phyloP scores from a whole-genome alignment of 1,140 invertebrate species.

The Sitophilus oryzae region DNA sequence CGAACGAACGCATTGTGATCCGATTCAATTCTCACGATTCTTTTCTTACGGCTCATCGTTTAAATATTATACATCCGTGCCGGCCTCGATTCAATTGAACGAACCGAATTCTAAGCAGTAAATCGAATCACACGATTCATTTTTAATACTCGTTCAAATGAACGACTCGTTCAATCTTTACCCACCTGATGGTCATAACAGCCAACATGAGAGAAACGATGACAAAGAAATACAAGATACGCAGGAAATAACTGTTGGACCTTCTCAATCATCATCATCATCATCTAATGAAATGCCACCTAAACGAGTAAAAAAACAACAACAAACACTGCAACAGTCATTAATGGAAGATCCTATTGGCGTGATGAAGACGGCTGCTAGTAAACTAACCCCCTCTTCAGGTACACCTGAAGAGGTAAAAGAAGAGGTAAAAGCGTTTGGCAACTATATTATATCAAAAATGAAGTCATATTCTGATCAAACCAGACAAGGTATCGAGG shows the following conservation, averaged over 20 bases:
- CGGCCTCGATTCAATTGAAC: no score
- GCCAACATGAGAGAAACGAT: slow-evolving; percentile 2
- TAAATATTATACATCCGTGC: no score
- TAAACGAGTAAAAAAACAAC: slow-evolving; percentile 5
- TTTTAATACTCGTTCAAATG: no score
- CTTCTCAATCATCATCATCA: slow-evolving; percentile 11
- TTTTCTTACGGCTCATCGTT: no score
- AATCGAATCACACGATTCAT: no score
- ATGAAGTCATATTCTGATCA: slow-evolving; percentile 9
- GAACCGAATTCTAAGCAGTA: no score
- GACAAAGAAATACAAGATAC: background rate
- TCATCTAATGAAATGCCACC: slow-evolving; percentile 1
- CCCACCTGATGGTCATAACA: background rate
- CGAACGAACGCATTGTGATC: no score
- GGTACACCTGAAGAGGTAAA: no score
- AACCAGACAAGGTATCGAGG: slow-evolving; percentile 2
- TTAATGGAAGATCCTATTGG: slow-evolving; percentile 13
- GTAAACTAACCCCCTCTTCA: slow-evolving; percentile 9
- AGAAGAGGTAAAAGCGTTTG: slow-evolving; percentile 13
- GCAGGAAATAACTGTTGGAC: slow-evolving; percentile 2
- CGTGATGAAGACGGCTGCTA: slow-evolving; percentile 6
- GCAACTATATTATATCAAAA: slow-evolving; percentile 14
- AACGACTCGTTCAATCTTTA: no score
- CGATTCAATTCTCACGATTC: no score
- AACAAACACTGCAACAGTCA: slow-evolving; percentile 5